Conservation (phyloP, 1,140 invertebrate genomes). For the Brachionus manjavacas region DNA sequence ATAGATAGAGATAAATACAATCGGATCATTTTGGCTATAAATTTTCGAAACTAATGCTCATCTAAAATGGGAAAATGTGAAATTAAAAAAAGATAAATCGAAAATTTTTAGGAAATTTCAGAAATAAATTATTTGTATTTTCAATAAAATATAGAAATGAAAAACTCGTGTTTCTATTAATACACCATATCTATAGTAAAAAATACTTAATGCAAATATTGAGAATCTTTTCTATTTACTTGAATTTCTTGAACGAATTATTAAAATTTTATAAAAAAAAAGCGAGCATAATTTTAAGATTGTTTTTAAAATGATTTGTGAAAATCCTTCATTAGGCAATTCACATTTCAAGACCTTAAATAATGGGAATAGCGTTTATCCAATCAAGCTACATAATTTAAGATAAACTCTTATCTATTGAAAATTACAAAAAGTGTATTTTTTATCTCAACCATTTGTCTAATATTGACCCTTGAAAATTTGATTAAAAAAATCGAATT, state of each 20-base stretch:
- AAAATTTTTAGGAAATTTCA: not conserved
- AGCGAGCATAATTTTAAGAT: not conserved
- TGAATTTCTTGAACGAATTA: not conserved
- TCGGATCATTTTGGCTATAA: not conserved
- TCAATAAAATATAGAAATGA: not conserved
- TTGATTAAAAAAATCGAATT: not conserved
- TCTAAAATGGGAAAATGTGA: conserved; percentile 28
- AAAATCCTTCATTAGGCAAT: not conserved
- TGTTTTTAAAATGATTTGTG: not conserved
- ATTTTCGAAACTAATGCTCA: not conserved
- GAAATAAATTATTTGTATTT: conserved; percentile 2
- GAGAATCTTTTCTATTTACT: not conserved
- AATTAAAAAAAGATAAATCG: not conserved
- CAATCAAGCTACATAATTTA: not conserved
- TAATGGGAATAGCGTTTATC: not conserved
- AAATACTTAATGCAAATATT: conserved; percentile 5
- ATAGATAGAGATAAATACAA: not conserved
- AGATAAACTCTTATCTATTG: not conserved
- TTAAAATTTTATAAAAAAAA: not conserved
- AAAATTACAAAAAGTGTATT: not conserved
- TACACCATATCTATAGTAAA: not conserved
- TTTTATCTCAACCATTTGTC: not conserved
- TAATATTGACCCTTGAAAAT: not conserved
- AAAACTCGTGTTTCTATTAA: conserved; percentile 6
- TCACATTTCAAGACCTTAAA: not conserved